Evolutionary conservation across 35 echinoderm and acorn worm genomes (phyloP).

Genomic region (Anneissia japonica): DNA sequence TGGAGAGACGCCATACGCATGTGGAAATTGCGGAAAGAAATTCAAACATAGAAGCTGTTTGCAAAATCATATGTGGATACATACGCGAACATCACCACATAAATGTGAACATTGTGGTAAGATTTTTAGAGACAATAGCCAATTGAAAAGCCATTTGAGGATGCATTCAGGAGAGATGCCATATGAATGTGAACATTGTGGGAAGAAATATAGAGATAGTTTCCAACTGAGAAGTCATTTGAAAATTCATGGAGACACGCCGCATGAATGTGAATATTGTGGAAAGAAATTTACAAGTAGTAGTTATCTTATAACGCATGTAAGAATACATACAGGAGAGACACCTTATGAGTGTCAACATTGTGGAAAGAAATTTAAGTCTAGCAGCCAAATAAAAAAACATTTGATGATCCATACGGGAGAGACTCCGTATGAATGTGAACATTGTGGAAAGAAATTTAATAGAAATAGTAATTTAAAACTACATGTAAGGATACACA

Average conservation of each 20-base stretch:
- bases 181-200: neutral
- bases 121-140: neutral
- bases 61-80: neutral
- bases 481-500: neutral
- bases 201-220: neutral
- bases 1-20: neutral
- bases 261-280: conserved; percentile 3
- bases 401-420: neutral
- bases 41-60: neutral
- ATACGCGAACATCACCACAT: neutral
- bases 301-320: neutral
- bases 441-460: conserved; percentile 13
- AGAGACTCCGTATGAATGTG: neutral
- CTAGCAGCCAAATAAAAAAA: neutral
- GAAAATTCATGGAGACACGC: neutral
- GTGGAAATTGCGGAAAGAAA: neutral
- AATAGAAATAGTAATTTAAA: neutral
- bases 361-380: conserved; percentile 2
- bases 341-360: neutral
- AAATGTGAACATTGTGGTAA: neutral
- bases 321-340: neutral
- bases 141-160: neutral
- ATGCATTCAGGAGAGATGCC: neutral
- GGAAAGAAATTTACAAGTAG: neutral
- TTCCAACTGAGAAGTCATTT: neutral